Conservation (phyloP, 2,113 vertebrate species). For the Megaptera novaeangliae region DNA sequence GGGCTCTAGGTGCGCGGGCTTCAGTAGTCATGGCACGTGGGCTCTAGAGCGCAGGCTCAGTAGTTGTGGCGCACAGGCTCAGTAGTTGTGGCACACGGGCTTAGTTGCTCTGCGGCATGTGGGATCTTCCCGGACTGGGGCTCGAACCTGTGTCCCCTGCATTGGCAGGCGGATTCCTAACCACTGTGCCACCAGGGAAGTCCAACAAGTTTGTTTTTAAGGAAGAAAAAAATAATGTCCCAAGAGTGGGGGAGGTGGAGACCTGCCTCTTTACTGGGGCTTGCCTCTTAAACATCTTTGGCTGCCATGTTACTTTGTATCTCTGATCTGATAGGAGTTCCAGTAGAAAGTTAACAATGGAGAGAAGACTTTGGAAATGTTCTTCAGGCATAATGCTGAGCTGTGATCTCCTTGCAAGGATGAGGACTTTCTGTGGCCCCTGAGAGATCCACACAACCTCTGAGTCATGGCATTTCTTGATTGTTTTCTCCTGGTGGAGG, state of each 20-base stretch:
- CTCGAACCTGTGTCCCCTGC: no score
- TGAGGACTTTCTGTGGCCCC: background rate
- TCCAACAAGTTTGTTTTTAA: background rate
- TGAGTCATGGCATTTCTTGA: background rate
- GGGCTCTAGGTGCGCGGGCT: no score
- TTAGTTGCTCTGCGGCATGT: no score
- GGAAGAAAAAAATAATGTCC: background rate
- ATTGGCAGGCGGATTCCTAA: no score
- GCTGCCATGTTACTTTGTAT: background rate
- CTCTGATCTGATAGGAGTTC: background rate
- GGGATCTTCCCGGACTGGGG: no score
- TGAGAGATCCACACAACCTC: background rate
- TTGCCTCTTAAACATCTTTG: background rate
- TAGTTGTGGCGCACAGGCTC: no score
- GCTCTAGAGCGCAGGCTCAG: no score
- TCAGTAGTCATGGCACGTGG: no score
- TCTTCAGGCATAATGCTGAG: background rate
- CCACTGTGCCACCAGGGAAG: no score
- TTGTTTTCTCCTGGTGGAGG: background rate
- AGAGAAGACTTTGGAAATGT: background rate
- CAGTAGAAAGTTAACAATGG: background rate
- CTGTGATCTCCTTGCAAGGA: background rate
- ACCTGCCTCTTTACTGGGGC: background rate
- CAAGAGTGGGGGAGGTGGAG: no score
- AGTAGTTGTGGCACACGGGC: no score